Evolutionary conservation across 2,888 invertebrate genomes (phyloP).

Genomic region (Gisinianus flammeolus): DNA sequence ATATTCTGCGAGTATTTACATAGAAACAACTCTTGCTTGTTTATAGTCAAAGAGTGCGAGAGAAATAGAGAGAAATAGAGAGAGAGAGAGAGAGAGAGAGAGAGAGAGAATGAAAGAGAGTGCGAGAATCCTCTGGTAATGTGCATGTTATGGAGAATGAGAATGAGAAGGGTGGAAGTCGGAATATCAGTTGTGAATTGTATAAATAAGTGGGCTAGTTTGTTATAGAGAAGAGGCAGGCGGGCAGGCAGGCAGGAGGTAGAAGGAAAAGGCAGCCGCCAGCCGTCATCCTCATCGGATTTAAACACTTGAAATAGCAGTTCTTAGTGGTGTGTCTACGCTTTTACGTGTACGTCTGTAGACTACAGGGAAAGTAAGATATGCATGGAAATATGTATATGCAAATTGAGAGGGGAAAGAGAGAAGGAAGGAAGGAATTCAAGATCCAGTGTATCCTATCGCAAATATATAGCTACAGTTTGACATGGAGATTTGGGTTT

Average conservation of each 20-base stretch:
- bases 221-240: constrained; percentile 7
- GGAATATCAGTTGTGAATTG: background rate
- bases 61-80: background rate
- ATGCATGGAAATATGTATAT: background rate
- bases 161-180: background rate
- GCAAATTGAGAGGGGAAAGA: background rate
- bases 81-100: background rate
- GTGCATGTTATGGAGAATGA: background rate
- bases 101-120: background rate
- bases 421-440: background rate
- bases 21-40: no score
- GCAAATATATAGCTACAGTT: background rate
- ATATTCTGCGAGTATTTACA: no score
- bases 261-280: background rate
- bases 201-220: background rate
- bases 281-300: constrained; percentile 16
- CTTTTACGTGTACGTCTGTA: background rate
- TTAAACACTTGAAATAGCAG: background rate
- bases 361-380: background rate
- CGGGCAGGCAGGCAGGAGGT: no score
- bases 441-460: no score
- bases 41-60: no score
- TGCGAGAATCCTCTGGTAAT: background rate
- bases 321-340: background rate
- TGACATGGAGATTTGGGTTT: background rate